Base-by-base conservation (phyloP, 2,888 invertebrate species). In the Tiliacea citrago region DNA sequence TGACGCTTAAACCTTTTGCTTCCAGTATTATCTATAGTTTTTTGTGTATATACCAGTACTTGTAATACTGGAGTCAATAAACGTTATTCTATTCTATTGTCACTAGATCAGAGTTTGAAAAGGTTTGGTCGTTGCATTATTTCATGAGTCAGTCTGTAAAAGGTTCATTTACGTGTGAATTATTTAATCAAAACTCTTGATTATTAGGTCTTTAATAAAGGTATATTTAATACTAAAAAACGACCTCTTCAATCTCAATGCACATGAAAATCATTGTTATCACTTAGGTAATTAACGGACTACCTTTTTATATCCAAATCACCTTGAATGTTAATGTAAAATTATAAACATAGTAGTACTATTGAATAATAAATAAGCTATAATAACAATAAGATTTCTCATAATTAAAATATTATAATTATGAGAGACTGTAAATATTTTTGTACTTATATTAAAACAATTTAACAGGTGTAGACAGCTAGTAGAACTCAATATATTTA, bases 401-500 rank as follows among this genome's bases (percentile, higher is more conserved):
- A 68, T 35, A 3, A 55, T 68, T 63, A 47, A n/a, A n/a, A n/a
- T 49, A 18, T 35, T 69, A 29, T 65, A 18, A 58, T 67, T n/a
- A 51, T 68, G n/a, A 42, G 35, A 45, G 29, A n/a, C 45, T 45
- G 55, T 42, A 45, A 68, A 53, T 47, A 65, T 51, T 55, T n/a
- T 58, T 39, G 29, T 12, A 53, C 45, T 62, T 55, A 71, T 73
- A 79, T 71, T 65, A 74, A 72, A 72, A 69, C 39, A 29, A 29
- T 45, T 51, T 51, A 62, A 63, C 75, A 75, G 72, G 51, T 80
- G 60, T 60, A 47, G 60, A 67, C 55, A 60, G 68, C 39, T 47
- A 35, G 42, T 68, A 55, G n/a, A n/a, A n/a, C 73, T 75, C n/a
- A 65, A 75, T 67, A 70, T 82, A 76, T 71, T 76, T 65, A 68